Evolutionary conservation across 2,888 invertebrate genomes (phyloP), one percentile per base, ranked within the genome.

Genomic region (Plemyria rubiginata): DNA sequence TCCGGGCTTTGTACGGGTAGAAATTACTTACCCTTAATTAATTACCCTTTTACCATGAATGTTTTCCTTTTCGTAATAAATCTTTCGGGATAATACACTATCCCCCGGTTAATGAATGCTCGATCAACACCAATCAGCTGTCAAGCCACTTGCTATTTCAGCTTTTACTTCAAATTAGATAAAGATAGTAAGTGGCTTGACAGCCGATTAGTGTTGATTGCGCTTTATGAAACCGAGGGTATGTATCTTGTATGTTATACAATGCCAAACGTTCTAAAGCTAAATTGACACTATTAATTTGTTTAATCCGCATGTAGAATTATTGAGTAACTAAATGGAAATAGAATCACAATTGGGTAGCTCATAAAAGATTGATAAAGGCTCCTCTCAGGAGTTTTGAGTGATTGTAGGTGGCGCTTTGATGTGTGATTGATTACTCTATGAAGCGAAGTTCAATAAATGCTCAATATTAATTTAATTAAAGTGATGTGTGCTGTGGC

Each of bases 301-400:
- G 15, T 13, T 22, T 46, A 6, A 32, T 32, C 1, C 8, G 52
- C 52, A 52, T 40, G 13, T 46, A 46, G 46, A 46, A n/a, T 46
- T 22, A 3, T 22, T 22, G 22, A 22, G 22, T 22, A 22, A 41
- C 32, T 45, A 45, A 54, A 41, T 53, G 49, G 12, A 60, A 48
- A 54, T 22, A 16, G 16, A 55, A 51, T 62, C 46, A 46, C 45
- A 48, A 48, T 64, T 49, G 51, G 58, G 53, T 58, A 43, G 43
- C 51, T 64, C 56, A 59, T 67, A 59, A 57, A 62, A 66, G 61
- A 69, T 66, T 69, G 60, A 68, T 68, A 62, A 71, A 11, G 45
- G 49, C 50, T 52, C 60, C 36, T 48, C 60, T 52, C 41, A 53
- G 52, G 52, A 55, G 45, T 55, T 52, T 50, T 28, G 52, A 52